A percentile compares a stretch with the other conserved stretches of the same genome.
phyloP scores from a whole-genome alignment of 1,140 invertebrate species.

The Drosophila insularis region DNA sequence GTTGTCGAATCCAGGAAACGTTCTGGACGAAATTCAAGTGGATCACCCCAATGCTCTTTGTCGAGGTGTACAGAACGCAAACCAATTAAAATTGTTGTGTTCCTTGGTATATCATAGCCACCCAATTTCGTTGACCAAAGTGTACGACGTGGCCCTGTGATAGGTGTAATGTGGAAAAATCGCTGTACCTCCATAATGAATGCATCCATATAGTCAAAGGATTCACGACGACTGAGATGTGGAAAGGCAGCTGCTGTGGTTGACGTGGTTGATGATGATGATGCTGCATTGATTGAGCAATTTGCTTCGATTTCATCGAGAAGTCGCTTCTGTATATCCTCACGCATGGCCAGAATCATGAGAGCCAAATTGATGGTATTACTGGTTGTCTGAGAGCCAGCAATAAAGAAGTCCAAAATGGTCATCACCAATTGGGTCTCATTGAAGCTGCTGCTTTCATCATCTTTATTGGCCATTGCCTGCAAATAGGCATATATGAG shows the following conservation, averaged over 20 bases:
- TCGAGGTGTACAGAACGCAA: slow-evolving; percentile 87
- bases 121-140: slow-evolving; percentile 85
- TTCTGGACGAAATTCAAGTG: slow-evolving; percentile 88
- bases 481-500: slow-evolving; percentile 90
- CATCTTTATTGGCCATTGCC: slow-evolving; percentile 85
- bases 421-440: slow-evolving; percentile 88
- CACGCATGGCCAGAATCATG: slow-evolving; percentile 86
- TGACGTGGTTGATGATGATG: background rate
- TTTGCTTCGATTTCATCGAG: slow-evolving; percentile 83
- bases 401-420: slow-evolving; percentile 89
- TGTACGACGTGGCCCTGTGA: slow-evolving; percentile 87
- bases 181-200: slow-evolving; percentile 87
- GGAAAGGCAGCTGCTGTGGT: slow-evolving; percentile 51
- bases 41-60: slow-evolving; percentile 86
- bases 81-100: slow-evolving; percentile 86
- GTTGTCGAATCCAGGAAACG: slow-evolving; percentile 84
- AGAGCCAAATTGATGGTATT: slow-evolving; percentile 88
- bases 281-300: slow-evolving; percentile 82
- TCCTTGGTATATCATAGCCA: slow-evolving; percentile 87
- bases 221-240: slow-evolving; percentile 78
- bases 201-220: slow-evolving; percentile 86
- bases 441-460: slow-evolving; percentile 84
- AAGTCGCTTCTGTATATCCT: slow-evolving; percentile 87
- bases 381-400: slow-evolving; percentile 88
- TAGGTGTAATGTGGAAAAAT: slow-evolving; percentile 85